Conservation (phyloP, 2,888 invertebrate genomes). For the Kuschelorhynchus macadamiae region DNA sequence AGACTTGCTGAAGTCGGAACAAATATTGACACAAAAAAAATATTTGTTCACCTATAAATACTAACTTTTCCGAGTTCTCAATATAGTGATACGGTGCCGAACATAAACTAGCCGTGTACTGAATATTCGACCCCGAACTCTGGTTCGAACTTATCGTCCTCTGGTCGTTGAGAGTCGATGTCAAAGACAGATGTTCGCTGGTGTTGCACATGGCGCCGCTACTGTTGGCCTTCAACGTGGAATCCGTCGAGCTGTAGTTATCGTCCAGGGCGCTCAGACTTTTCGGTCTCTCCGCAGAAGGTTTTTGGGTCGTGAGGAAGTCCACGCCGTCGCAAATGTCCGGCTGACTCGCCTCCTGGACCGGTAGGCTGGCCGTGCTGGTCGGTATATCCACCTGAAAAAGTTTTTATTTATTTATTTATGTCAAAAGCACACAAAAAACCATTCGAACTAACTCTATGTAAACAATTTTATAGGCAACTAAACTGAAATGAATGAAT, state of each 20-base stretch:
- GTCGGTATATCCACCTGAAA: slow-evolving; percentile 70
- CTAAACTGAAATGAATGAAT: no score
- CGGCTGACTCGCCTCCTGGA: slow-evolving; percentile 74
- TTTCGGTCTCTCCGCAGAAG: slow-evolving; percentile 61
- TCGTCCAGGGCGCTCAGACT: slow-evolving; percentile 65
- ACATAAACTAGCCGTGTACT: slow-evolving; percentile 60
- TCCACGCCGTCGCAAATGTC: slow-evolving; percentile 53
- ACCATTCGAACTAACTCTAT: no score
- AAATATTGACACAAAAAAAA: no score
- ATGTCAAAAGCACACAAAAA: no score
- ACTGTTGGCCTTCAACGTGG: slow-evolving; percentile 60
- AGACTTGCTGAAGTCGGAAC: slow-evolving; percentile 73
- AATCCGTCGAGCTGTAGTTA: slow-evolving; percentile 49
- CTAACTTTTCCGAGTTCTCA: slow-evolving; percentile 57
- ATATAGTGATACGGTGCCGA: slow-evolving; percentile 61
- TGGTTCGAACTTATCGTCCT: slow-evolving; percentile 58
- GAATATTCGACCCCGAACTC: slow-evolving; percentile 60
- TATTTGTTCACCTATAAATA: slow-evolving; percentile 67
- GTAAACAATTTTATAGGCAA: neutral
- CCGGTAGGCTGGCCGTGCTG: slow-evolving; percentile 72
- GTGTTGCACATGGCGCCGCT: slow-evolving; percentile 61
- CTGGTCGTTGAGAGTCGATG: slow-evolving; percentile 55
- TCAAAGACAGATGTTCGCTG: slow-evolving; percentile 58
- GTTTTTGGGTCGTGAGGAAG: slow-evolving; percentile 33
- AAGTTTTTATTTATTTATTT: no score